phyloP scores from a whole-genome alignment of 2,797 vertebrate genomes.

The Tiaroga cobitis region DNA sequence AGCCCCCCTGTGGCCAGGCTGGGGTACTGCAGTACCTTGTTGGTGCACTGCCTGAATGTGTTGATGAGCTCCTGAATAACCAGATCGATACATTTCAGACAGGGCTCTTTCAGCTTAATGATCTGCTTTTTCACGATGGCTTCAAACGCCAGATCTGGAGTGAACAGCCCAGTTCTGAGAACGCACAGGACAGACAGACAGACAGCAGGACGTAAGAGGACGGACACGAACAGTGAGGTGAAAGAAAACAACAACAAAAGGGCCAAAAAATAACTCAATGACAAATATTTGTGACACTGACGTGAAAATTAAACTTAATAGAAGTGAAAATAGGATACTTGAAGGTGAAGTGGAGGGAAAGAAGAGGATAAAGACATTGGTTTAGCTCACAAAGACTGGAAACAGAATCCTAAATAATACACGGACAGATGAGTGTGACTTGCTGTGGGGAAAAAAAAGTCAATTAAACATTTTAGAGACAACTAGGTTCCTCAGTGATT shows the following conservation, averaged over 20 bases:
- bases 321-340: constrained; percentile 22
- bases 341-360: constrained; percentile 54
- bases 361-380: constrained; percentile 10
- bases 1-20: constrained; percentile 65
- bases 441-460: constrained; percentile 17
- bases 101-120: constrained; percentile 98
- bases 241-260: constrained; percentile 42
- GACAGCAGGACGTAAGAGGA: constrained; percentile 46
- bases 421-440: not conserved
- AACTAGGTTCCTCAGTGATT: not conserved
- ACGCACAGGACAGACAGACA: constrained; percentile 73
- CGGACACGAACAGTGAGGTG: constrained; percentile 27
- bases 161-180: constrained; percentile 96
- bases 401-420: constrained; percentile 10
- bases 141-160: constrained; percentile 97
- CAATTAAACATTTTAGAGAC: constrained; percentile 23
- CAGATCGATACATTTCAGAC: constrained; percentile 97
- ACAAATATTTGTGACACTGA: constrained; percentile 11
- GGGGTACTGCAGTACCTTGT: constrained; percentile 87
- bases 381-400: constrained; percentile 12
- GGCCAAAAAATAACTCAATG: constrained; percentile 40
- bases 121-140: constrained; percentile 99
- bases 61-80: constrained; percentile 98
- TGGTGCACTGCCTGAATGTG: constrained; percentile 96
- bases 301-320: not conserved